A percentile compares a stretch with the other conserved stretches of the same genome.
These are phyloP conservation scores for Ectemnius cavifrons DNA, from an alignment of 2,888 invertebrate genomes.

Conservation along the genomic window DNA sequence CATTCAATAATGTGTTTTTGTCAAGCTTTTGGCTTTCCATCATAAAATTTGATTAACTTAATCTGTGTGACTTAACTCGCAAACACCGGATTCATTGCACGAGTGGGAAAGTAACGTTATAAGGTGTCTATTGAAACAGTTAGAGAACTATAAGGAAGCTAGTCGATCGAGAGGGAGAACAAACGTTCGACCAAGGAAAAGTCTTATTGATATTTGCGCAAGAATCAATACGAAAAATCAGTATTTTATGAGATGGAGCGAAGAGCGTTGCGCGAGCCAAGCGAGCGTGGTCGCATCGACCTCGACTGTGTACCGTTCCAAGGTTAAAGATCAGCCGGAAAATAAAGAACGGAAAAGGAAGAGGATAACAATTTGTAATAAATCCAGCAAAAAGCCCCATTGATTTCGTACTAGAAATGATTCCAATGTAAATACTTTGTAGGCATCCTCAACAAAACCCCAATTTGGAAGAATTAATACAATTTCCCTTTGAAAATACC, in stretches of 20 bases:
- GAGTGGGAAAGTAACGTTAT: background rate
- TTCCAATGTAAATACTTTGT: too few relatives aligned
- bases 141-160: background rate
- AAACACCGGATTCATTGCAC: background rate
- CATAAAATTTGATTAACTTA: too few relatives aligned
- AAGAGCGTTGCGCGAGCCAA: background rate
- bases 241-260: background rate
- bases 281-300: background rate
- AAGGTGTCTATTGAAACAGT: background rate
- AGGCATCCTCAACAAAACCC: too few relatives aligned
- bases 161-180: background rate
- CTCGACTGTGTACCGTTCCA: constrained; percentile 1
- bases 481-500: too few relatives aligned
- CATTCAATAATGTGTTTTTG: too few relatives aligned
- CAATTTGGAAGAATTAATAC: too few relatives aligned
- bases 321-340: constrained; percentile 2
- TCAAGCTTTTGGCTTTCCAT: too few relatives aligned
- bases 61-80: too few relatives aligned
- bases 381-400: background rate
- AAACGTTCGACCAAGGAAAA: constrained; percentile 5
- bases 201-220: constrained; percentile 15
- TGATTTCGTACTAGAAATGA: background rate
- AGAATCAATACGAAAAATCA: background rate
- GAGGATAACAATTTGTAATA: background rate
- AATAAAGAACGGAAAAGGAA: background rate